Percentiles rank a stretch among this genome's conserved stretches.
Evolutionary conservation across 2,113 vertebrate species (phyloP).

Genomic region (Tapirus terrestris): DNA sequence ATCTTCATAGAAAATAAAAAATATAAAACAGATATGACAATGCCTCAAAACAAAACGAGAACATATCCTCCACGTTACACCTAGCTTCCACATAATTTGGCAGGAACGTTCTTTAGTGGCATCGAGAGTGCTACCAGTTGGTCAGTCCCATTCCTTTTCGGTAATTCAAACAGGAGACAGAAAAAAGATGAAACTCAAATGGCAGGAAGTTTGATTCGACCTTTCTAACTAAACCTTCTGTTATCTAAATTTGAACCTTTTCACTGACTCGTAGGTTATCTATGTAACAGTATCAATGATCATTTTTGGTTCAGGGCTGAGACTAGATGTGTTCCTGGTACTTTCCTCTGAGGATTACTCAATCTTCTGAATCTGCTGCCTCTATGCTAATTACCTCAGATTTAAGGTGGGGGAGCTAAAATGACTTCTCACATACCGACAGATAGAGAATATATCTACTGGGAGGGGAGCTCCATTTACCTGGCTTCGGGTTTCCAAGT

Average conservation of each 20-base stretch:
- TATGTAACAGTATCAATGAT: neutral
- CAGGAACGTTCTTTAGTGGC: neutral
- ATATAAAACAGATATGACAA: neutral
- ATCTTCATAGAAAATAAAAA: neutral
- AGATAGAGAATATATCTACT: neutral
- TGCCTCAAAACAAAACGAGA: neutral
- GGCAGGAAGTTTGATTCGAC: neutral
- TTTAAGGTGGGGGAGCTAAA: neutral
- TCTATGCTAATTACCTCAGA: neutral
- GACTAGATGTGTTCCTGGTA: neutral
- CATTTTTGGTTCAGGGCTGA: neutral
- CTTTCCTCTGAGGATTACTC: neutral
- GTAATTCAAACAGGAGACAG: neutral
- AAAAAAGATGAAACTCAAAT: neutral
- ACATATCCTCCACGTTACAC: neutral
- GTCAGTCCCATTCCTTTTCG: neutral
- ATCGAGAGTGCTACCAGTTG: neutral
- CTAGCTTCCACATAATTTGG: neutral
- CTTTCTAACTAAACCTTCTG: neutral
- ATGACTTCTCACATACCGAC: neutral
- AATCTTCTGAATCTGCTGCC: neutral
- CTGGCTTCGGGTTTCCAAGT: neutral
- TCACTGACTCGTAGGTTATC: neutral
- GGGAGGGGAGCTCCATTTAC: neutral
- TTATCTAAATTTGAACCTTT: neutral